Conservation (phyloP, 92 coral and sea anemone species). For the Isaurus tuberculatus region DNA sequence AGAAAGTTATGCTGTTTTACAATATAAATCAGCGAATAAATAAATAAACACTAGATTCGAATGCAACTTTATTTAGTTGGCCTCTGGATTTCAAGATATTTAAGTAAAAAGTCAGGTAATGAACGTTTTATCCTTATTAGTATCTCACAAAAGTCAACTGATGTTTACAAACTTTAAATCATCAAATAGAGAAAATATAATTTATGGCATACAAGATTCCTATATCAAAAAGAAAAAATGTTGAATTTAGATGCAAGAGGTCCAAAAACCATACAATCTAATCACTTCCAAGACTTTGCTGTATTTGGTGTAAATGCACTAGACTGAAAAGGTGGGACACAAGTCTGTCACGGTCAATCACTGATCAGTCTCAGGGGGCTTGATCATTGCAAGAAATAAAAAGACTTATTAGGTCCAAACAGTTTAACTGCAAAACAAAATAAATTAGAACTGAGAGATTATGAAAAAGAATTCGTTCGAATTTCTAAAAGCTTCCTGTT, state of each 20-base stretch:
- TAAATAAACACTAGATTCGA: background rate
- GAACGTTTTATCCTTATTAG: too few relatives aligned
- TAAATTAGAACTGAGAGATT: too few relatives aligned
- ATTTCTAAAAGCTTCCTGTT: too few relatives aligned
- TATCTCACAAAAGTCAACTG: too few relatives aligned
- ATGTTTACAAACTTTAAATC: too few relatives aligned
- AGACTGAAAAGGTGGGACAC: constrained; percentile 47
- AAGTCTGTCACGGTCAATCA: constrained; percentile 30
- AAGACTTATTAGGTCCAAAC: background rate
- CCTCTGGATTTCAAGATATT: constrained; percentile 4
- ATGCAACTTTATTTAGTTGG: background rate
- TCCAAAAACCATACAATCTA: too few relatives aligned
- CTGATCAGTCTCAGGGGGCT: constrained; percentile 36
- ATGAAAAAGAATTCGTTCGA: too few relatives aligned
- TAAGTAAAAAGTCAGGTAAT: background rate
- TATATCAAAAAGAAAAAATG: too few relatives aligned
- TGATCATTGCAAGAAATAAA: constrained; percentile 15
- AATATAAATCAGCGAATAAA: background rate
- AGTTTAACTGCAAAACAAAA: constrained; percentile 23
- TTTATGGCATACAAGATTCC: too few relatives aligned
- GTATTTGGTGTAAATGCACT: constrained; percentile 61
- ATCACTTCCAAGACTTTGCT: constrained; percentile 59
- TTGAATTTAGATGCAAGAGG: too few relatives aligned
- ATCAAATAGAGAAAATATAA: too few relatives aligned
- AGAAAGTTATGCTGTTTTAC: constrained; percentile 4